Conservation (phyloP, 2,113 vertebrate genomes). For the Myrmecobius fasciatus region DNA sequence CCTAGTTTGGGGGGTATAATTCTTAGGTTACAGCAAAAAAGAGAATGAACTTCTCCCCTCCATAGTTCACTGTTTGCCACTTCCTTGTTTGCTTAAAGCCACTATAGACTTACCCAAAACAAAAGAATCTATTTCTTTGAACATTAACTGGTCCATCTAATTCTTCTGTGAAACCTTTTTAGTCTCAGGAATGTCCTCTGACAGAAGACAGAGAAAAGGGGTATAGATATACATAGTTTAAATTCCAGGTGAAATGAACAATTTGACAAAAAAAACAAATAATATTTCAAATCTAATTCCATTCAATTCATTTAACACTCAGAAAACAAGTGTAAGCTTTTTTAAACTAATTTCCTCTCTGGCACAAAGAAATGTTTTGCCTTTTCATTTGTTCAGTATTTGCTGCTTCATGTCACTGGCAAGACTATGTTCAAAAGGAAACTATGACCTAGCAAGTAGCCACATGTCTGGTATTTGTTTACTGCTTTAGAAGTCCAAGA, state of each 20-base stretch:
- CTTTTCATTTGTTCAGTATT: not conserved
- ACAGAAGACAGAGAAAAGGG: not conserved
- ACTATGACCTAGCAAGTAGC: slow-evolving; percentile 65
- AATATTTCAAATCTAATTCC: slow-evolving; percentile 31
- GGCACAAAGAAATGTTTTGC: slow-evolving; percentile 15
- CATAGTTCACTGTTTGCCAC: not conserved
- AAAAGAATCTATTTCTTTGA: not conserved
- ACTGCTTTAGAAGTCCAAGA: slow-evolving; percentile 54
- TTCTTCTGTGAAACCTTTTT: not conserved
- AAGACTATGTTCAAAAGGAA: slow-evolving; percentile 62
- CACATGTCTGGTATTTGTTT: slow-evolving; percentile 66
- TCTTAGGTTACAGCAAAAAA: not conserved
- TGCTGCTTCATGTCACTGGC: slow-evolving; percentile 14
- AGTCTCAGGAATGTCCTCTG: not conserved
- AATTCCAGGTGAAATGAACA: not conserved
- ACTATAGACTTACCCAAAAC: not conserved
- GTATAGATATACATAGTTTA: not conserved
- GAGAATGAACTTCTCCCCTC: not conserved
- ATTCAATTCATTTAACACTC: slow-evolving; percentile 6
- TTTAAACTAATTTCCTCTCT: slow-evolving; percentile 22
- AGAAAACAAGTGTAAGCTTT: slow-evolving; percentile 47
- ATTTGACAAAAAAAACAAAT: slow-evolving; percentile 2
- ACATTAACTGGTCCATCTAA: not conserved
- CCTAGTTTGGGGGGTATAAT: not conserved
- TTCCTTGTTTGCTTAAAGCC: not conserved